Conservation (phyloP, 23 tunicate species). For the Aplidium turbinatum region DNA sequence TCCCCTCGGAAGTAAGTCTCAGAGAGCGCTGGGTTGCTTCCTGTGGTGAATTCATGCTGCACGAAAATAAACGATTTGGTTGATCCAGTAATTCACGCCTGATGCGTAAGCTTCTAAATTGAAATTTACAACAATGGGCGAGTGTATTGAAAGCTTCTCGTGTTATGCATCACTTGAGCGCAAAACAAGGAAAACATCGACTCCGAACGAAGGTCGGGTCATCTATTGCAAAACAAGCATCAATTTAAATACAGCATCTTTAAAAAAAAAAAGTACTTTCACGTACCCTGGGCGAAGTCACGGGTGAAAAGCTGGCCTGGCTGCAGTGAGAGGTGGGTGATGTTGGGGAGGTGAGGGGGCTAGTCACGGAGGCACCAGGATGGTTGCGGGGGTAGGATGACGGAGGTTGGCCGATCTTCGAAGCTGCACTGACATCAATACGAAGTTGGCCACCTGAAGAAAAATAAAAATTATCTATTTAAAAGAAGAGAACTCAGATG, state of each 20-base stretch:
- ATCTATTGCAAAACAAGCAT: not conserved
- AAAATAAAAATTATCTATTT: not conserved
- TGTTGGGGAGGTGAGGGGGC: slow-evolving; percentile 93
- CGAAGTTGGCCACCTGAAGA: slow-evolving; percentile 37
- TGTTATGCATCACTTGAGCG: not conserved
- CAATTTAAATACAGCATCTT: no score
- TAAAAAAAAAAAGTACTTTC: not conserved
- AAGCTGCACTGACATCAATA: slow-evolving; percentile 84
- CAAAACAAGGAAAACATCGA: not conserved
- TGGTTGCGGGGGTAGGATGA: slow-evolving; percentile 23
- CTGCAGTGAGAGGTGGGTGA: slow-evolving; percentile 79
- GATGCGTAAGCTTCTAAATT: no score
- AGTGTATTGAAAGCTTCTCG: not conserved
- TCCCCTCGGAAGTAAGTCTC: slow-evolving; percentile 72
- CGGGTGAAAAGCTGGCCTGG: slow-evolving; percentile 68
- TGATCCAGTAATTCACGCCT: no score
- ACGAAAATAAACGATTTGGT: slow-evolving; percentile 10
- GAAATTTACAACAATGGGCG: no score
- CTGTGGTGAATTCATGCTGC: slow-evolving; percentile 81
- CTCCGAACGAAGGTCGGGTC: not conserved
- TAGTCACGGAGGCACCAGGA: slow-evolving; percentile 52
- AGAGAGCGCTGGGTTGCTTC: slow-evolving; percentile 76
- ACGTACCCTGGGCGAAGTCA: slow-evolving; percentile 83
- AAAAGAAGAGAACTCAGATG: not conserved
- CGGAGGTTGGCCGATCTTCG: slow-evolving; percentile 71